Percentiles rank a stretch among this genome's conserved stretches.
These are phyloP conservation scores for Malaclemys terrapin DNA, from an alignment of 2,113 vertebrate genomes.

Conservation along the genomic window DNA sequence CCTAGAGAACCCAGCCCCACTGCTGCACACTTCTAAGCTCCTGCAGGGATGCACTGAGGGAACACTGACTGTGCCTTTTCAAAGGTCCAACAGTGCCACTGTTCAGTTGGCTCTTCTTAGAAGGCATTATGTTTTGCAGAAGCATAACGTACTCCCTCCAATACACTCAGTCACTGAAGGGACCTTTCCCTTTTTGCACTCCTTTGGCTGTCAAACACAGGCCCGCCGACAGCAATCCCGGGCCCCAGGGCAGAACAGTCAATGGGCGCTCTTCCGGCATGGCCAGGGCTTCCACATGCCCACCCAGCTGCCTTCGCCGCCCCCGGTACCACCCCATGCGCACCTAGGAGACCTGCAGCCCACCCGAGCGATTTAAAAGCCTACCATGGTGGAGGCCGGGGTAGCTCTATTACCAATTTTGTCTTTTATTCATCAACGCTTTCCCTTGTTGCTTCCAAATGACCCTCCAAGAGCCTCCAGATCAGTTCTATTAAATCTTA, in stretches of 20 bases:
- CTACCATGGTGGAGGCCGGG: too few relatives aligned
- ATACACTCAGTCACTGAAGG: not conserved
- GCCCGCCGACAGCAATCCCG: too few relatives aligned
- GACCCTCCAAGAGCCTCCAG: not conserved
- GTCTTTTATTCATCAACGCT: not conserved
- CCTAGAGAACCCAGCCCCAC: not conserved
- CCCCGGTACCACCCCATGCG: too few relatives aligned
- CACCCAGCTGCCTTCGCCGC: too few relatives aligned
- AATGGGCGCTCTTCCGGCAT: too few relatives aligned
- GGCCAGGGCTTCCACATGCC: too few relatives aligned
- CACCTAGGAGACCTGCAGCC: too few relatives aligned
- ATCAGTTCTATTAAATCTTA: rapidly evolving
- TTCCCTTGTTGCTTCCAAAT: not conserved
- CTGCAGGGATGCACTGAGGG: rapidly evolving
- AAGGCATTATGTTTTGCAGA: constrained; percentile 11
- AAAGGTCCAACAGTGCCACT: not conserved
- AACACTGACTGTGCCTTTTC: rapidly evolving
- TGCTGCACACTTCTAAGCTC: not conserved
- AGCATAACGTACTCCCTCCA: constrained; percentile 24
- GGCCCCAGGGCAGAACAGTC: too few relatives aligned
- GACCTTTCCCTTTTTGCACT: constrained; percentile 6
- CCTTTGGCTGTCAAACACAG: constrained; percentile 50
- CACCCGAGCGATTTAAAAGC: too few relatives aligned
- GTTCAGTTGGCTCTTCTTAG: constrained; percentile 35
- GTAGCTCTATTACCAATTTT: not conserved